Percentiles rank a stretch among this genome's conserved stretches.
These are phyloP conservation scores for Naso thynnoides DNA, from an alignment of 2,797 vertebrate genomes.

Conservation along the genomic window DNA sequence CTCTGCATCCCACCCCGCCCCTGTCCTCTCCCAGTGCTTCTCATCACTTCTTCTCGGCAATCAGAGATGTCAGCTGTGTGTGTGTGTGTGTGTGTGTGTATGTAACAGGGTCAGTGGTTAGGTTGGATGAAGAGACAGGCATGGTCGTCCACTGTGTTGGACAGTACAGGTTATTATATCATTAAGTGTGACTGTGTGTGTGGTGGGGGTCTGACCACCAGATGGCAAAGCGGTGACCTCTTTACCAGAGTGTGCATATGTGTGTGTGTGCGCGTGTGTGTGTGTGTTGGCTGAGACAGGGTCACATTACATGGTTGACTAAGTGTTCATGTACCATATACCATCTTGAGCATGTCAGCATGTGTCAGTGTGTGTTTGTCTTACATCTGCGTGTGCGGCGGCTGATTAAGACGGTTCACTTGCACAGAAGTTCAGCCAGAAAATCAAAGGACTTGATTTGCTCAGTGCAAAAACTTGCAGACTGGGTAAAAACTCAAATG, in stretches of 20 bases:
- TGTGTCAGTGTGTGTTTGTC: slow-evolving; percentile 39
- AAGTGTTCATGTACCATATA: slow-evolving; percentile 68
- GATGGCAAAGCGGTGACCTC: slow-evolving; percentile 74
- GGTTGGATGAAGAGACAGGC: slow-evolving; percentile 20
- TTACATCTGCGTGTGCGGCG: slow-evolving; percentile 37
- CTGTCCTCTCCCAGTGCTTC: slow-evolving; percentile 36
- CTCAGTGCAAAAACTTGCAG: slow-evolving; percentile 4
- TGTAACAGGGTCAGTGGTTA: slow-evolving; percentile 17
- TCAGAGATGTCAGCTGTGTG: slow-evolving; percentile 57
- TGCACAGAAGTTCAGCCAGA: not conserved
- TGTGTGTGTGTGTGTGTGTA: slow-evolving; percentile 29
- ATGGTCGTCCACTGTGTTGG: not conserved
- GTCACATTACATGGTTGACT: slow-evolving; percentile 76
- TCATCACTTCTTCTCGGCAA: slow-evolving; percentile 48
- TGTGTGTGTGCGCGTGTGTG: slow-evolving; percentile 18
- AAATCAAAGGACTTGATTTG: slow-evolving; percentile 5
- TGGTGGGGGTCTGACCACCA: slow-evolving; percentile 55
- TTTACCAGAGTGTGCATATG: slow-evolving; percentile 58
- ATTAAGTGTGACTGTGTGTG: slow-evolving; percentile 26
- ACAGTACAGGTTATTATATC: slow-evolving; percentile 48
- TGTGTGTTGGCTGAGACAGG: slow-evolving; percentile 46
- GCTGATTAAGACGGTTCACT: slow-evolving; percentile 4
- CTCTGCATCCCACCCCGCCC: slow-evolving; percentile 45
- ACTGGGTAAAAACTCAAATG: not conserved
- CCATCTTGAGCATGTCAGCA: slow-evolving; percentile 68